phyloP scores from a whole-genome alignment of 1,140 invertebrate species.

The Papilio xuthus region DNA sequence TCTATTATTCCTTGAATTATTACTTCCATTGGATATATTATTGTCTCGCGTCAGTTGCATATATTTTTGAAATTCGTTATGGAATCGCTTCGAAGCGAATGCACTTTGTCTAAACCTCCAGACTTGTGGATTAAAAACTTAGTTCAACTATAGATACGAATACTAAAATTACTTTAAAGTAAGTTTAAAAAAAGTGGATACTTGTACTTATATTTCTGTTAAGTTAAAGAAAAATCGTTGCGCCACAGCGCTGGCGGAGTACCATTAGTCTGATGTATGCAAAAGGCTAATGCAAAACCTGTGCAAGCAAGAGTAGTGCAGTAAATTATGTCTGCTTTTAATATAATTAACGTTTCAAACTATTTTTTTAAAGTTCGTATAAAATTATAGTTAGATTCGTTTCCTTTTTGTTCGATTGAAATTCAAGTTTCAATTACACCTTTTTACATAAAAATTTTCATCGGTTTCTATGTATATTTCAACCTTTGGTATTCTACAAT shows the following conservation, averaged over 20 bases:
- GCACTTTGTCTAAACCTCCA: too few relatives aligned
- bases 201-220: slow-evolving; percentile 2
- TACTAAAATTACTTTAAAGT: background rate
- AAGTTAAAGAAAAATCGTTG: slow-evolving; percentile 20
- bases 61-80: too few relatives aligned
- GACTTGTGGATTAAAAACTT: background rate
- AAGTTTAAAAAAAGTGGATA: background rate
- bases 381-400: background rate
- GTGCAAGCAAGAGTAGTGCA: background rate
- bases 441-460: too few relatives aligned
- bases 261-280: slow-evolving; percentile 17
- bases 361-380: background rate
- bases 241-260: background rate
- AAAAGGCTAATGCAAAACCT: slow-evolving; percentile 15
- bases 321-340: slow-evolving; percentile 14
- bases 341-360: background rate
- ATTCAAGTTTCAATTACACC: too few relatives aligned
- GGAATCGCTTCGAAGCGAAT: too few relatives aligned
- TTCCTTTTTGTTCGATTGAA: too few relatives aligned
- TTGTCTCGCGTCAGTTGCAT: too few relatives aligned
- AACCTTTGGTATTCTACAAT: too few relatives aligned
- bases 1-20: background rate
- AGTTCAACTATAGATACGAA: background rate
- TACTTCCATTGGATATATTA: too few relatives aligned
- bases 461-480: too few relatives aligned